These are phyloP conservation scores for Dromius quadrimaculatus DNA, from an alignment of 2,888 invertebrate genomes.

Conservation along the genomic window DNA sequence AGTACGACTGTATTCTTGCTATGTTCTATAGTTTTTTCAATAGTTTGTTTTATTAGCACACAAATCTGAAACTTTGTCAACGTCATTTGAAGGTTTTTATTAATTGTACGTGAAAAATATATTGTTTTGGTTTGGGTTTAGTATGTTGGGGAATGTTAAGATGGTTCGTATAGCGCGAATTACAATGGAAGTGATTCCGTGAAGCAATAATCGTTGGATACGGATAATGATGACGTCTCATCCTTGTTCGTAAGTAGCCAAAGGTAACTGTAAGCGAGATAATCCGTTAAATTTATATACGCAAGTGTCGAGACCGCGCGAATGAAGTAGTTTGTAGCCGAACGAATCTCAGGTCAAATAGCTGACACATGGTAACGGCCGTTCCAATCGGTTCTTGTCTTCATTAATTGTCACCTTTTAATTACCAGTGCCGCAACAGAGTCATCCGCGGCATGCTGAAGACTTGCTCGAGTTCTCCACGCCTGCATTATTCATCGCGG, in stretches of 20 bases:
- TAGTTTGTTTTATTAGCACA: too few relatives aligned
- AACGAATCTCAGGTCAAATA: constrained; percentile 61
- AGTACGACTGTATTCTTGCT: too few relatives aligned
- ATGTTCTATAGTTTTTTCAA: too few relatives aligned
- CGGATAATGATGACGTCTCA: constrained; percentile 37
- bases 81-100: too few relatives aligned
- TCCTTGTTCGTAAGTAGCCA: constrained; percentile 28
- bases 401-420: constrained; percentile 68
- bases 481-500: constrained; percentile 22
- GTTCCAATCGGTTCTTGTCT: constrained; percentile 67
- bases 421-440: constrained; percentile 60
- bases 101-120: too few relatives aligned
- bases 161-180: too few relatives aligned
- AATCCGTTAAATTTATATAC: constrained; percentile 54
- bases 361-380: constrained; percentile 63
- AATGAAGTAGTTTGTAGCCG: neutral
- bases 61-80: too few relatives aligned
- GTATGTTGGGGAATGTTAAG: too few relatives aligned
- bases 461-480: neutral
- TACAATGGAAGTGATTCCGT: constrained; percentile 29
- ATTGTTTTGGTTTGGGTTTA: too few relatives aligned
- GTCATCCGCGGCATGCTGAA: constrained; percentile 40
- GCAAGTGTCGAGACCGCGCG: constrained; percentile 40
- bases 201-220: constrained; percentile 41
- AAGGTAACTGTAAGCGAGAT: constrained; percentile 19